Evolutionary conservation across 2,888 invertebrate genomes (phyloP).

Genomic region (Marronus borbonicus): DNA sequence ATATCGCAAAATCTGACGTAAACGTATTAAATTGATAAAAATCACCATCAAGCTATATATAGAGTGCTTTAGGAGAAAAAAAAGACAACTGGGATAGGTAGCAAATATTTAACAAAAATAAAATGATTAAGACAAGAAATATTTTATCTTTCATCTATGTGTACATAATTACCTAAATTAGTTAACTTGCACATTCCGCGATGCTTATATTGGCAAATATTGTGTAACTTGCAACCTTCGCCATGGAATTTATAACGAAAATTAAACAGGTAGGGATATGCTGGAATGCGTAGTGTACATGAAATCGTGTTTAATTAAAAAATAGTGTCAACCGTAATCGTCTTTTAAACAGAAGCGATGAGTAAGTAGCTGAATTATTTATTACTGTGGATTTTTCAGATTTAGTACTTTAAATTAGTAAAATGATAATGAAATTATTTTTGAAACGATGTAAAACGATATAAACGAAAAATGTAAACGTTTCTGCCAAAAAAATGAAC

Average conservation of each 20-base stretch:
- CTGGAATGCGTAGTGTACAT: conserved; percentile 33
- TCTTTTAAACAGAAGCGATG: background rate
- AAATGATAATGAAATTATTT: background rate
- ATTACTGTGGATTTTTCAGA: background rate
- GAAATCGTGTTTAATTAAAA: conserved; percentile 30
- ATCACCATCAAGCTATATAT: conserved; percentile 7
- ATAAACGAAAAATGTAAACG: no score
- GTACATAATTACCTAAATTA: conserved; percentile 22
- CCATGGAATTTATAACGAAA: conserved; percentile 32
- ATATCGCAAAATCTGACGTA: background rate
- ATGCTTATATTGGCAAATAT: conserved; percentile 38
- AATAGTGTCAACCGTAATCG: background rate
- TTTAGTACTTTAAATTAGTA: background rate
- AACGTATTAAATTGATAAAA: conserved; percentile 23
- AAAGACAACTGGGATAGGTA: conserved; percentile 21
- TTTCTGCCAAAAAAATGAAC: no score
- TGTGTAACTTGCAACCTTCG: conserved; percentile 33
- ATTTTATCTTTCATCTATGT: conserved; percentile 25
- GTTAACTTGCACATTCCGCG: conserved; percentile 23
- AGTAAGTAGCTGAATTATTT: background rate
- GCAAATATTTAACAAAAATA: conserved; percentile 42
- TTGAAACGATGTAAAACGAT: no score
- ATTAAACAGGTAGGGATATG: conserved; percentile 7
- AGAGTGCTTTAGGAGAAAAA: conserved; percentile 15
- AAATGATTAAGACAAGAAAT: conserved; percentile 29